Evolutionary conservation across 2,888 invertebrate species (phyloP).

Genomic region (Fragum sueziense): DNA sequence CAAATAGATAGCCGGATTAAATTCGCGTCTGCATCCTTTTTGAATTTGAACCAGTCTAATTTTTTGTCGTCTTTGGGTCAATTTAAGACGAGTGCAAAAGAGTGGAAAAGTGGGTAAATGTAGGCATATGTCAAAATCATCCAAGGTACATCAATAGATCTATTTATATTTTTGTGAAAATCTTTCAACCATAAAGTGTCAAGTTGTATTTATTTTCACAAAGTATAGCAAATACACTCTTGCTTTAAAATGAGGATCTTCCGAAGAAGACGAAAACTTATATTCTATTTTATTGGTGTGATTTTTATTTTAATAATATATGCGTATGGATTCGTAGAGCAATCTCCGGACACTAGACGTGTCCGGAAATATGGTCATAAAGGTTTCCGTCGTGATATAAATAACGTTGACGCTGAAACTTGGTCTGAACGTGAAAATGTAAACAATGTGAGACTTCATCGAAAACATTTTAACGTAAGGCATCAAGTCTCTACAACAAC

Average conservation of each 20-base stretch:
- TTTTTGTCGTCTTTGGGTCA: too few relatives aligned
- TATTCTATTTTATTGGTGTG: background rate
- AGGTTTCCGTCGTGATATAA: background rate
- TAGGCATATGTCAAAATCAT: background rate
- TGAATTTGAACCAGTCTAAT: too few relatives aligned
- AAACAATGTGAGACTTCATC: background rate
- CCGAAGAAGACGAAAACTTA: background rate
- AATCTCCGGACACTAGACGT: background rate
- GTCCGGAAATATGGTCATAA: background rate
- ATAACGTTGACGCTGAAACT: background rate
- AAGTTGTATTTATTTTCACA: background rate
- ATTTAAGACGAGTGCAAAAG: background rate
- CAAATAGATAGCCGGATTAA: background rate
- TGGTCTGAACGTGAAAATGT: background rate
- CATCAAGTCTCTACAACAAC: background rate
- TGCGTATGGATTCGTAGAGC: background rate
- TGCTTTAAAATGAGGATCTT: background rate
- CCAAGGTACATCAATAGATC: background rate
- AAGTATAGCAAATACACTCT: background rate
- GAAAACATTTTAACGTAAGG: background rate
- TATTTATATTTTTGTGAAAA: constrained; percentile 1
- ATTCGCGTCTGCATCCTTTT: too few relatives aligned
- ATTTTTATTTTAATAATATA: background rate
- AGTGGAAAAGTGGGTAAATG: too few relatives aligned
- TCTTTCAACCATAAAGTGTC: background rate